Evolutionary conservation across 2,113 vertebrate genomes (phyloP).

Genomic region (Pungitius pungitius): DNA sequence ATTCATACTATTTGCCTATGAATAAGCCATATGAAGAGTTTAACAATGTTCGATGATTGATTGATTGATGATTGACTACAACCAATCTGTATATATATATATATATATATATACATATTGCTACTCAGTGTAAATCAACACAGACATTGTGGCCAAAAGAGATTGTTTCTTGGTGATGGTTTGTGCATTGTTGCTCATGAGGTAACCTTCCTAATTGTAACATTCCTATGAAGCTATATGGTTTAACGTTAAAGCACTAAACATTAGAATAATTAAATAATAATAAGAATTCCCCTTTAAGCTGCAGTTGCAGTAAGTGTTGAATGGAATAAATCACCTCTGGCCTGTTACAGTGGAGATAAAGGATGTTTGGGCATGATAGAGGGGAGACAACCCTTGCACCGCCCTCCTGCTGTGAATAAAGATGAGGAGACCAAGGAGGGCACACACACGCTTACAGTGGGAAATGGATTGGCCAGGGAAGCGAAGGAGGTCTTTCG

Average conservation of each 20-base stretch:
- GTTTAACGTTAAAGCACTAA: background rate
- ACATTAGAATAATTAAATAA: background rate
- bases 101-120: too few species aligned
- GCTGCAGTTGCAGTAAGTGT: background rate
- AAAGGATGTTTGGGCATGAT: conserved; percentile 45
- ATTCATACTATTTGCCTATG: background rate
- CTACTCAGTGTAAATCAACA: background rate
- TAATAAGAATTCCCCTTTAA: background rate
- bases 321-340: conserved; percentile 34
- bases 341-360: conserved; percentile 39
- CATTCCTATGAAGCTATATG: background rate
- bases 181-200: background rate
- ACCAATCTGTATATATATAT: background rate
- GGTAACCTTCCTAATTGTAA: background rate
- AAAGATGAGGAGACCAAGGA: conserved; percentile 68
- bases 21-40: background rate
- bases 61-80: background rate
- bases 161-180: background rate
- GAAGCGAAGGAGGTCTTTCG: conserved; percentile 54
- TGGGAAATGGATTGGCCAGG: conserved; percentile 35
- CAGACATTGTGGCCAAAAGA: background rate
- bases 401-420: conserved; percentile 53
- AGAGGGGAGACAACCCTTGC: conserved; percentile 60
- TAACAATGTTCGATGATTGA: too few species aligned
- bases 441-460: conserved; percentile 55